These are phyloP conservation scores for Takifugu flavidus DNA, from an alignment of 2,113 vertebrate species.

Conservation along the genomic window DNA sequence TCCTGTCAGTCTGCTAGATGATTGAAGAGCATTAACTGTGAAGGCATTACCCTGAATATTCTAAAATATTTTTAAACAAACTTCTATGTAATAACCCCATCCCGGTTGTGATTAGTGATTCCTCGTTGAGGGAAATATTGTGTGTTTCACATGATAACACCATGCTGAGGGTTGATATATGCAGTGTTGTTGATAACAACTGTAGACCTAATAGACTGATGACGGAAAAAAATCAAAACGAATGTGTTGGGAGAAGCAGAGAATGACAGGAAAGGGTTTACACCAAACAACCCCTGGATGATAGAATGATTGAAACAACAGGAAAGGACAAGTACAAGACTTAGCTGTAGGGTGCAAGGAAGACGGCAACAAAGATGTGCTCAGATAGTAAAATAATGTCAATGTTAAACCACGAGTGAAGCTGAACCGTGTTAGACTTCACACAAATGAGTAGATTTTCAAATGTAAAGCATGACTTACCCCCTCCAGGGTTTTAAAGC, in stretches of 20 bases:
- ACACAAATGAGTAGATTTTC: neutral
- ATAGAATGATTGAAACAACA: slow-evolving; percentile 1
- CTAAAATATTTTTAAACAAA: too few species aligned
- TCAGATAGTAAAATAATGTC: too few species aligned
- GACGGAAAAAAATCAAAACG: neutral
- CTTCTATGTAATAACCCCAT: too few species aligned
- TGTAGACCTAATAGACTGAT: neutral
- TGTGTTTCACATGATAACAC: slow-evolving; percentile 27
- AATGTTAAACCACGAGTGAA: neutral
- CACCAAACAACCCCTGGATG: neutral
- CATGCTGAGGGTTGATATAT: neutral
- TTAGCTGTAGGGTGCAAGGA: neutral
- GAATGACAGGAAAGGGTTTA: neutral
- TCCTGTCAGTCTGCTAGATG: slow-evolving; percentile 57
- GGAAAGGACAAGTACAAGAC: slow-evolving; percentile 25
- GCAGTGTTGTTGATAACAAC: slow-evolving; percentile 16
- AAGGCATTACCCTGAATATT: neutral
- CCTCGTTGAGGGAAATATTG: neutral
- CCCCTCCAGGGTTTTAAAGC: slow-evolving; percentile 45
- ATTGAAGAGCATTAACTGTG: neutral
- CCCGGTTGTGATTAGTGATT: neutral
- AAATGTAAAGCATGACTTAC: slow-evolving; percentile 54
- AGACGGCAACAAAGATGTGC: too few species aligned
- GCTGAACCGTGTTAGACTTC: neutral
- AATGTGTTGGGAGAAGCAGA: neutral